A percentile compares a stretch with the other conserved stretches of the same genome.
These are phyloP conservation scores for Acanthosepion esculentum DNA, from an alignment of 2,888 invertebrate species.

Conservation along the genomic window DNA sequence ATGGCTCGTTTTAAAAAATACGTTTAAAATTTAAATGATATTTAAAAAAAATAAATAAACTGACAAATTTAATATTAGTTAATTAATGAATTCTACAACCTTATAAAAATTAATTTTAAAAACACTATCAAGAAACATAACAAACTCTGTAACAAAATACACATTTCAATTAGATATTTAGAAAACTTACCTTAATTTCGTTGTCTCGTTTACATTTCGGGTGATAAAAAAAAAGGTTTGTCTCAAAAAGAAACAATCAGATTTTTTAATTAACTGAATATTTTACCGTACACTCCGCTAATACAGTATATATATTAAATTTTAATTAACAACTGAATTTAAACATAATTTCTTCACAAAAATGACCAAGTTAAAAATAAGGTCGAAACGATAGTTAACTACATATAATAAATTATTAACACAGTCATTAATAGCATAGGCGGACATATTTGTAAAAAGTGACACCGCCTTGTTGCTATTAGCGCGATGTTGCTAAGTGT, in stretches of 20 bases:
- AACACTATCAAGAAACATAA: neutral
- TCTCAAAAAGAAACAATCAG: neutral
- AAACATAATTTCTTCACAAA: too few species aligned
- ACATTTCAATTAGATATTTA: neutral
- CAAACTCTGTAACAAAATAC: neutral
- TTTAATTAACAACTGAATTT: too few species aligned
- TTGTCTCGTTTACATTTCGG: neutral
- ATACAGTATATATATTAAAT: too few species aligned
- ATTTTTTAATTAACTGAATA: too few species aligned
- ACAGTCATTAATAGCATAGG: neutral
- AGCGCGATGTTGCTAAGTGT: neutral
- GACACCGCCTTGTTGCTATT: conserved; percentile 4
- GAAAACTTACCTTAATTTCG: neutral
- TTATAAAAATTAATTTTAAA: too few species aligned
- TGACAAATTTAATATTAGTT: too few species aligned
- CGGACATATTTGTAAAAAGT: neutral
- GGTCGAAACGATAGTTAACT: neutral
- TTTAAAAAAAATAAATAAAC: too few species aligned
- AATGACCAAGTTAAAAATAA: neutral
- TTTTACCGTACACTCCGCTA: neutral
- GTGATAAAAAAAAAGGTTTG: neutral
- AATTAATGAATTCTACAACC: neutral
- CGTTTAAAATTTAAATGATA: too few species aligned
- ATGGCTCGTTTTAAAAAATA: too few species aligned
- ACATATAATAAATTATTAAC: neutral